Percentiles rank a stretch among this genome's conserved stretches.
phyloP scores from a whole-genome alignment of 2,797 vertebrate genomes.

The Liasis olivaceus region DNA sequence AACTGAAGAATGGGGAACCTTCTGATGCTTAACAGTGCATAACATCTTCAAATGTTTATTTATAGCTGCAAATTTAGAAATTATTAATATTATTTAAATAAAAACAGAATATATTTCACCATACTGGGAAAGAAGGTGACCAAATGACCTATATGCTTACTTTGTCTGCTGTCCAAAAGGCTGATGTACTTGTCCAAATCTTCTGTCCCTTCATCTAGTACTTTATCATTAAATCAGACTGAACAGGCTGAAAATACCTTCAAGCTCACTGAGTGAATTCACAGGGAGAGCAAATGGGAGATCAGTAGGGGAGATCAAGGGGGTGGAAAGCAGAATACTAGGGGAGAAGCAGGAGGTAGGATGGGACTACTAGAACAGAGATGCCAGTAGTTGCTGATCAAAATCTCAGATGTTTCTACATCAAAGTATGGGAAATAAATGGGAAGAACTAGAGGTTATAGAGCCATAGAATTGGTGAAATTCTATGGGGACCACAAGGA shows the following conservation, averaged over 20 bases:
- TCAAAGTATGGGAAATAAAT: not conserved
- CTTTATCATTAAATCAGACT: not conserved
- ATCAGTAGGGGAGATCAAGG: not conserved
- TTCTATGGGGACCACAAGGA: too few species aligned
- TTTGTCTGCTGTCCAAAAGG: not conserved
- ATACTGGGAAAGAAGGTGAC: not conserved
- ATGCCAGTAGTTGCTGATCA: not conserved
- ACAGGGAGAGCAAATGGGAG: not conserved
- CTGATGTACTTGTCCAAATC: not conserved
- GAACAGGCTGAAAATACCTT: not conserved
- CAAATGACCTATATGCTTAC: not conserved
- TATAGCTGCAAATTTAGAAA: not conserved
- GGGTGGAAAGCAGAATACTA: not conserved
- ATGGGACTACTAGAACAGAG: not conserved
- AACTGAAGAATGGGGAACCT: not conserved
- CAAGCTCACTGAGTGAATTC: not conserved
- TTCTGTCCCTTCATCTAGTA: not conserved
- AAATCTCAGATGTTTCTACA: not conserved
- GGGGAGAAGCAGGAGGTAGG: not conserved
- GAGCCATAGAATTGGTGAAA: not conserved
- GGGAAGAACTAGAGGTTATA: not conserved
- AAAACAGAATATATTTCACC: not conserved
- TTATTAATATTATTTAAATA: not conserved
- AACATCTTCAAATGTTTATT: not conserved
- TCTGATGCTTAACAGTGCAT: not conserved